Evolutionary conservation across 2,797 vertebrate genomes (phyloP).

Genomic region (Falco berigora): DNA sequence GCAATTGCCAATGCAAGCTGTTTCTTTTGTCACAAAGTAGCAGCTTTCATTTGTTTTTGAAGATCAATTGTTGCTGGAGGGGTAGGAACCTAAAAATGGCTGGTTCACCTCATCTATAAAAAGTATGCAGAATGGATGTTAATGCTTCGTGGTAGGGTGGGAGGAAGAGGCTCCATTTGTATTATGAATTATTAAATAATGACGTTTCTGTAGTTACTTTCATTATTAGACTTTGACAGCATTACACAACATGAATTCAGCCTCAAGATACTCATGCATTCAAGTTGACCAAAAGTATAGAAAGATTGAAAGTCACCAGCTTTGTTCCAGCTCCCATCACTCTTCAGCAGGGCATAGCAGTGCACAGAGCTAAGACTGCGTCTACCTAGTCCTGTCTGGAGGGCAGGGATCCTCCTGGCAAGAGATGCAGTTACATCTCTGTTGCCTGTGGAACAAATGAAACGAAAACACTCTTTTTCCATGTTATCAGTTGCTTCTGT

Average conservation of each 20-base stretch:
- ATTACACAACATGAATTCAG: background rate
- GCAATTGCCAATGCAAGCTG: background rate
- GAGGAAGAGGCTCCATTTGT: background rate
- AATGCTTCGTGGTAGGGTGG: background rate
- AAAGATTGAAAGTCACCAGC: background rate
- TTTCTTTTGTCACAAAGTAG: background rate
- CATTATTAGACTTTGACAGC: background rate
- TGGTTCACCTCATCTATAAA: background rate
- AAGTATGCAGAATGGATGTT: background rate
- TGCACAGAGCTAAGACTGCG: background rate
- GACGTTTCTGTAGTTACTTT: background rate
- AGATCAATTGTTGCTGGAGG: background rate
- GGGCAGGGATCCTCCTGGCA: background rate
- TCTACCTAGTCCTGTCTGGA: background rate
- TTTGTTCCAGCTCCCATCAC: background rate
- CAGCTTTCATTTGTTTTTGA: background rate
- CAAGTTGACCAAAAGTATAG: background rate
- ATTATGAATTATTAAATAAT: background rate
- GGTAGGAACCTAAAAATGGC: background rate
- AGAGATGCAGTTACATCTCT: background rate
- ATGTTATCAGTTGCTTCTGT: background rate
- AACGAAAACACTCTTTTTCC: background rate
- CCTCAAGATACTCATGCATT: background rate
- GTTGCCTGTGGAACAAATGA: background rate
- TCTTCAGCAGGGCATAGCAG: background rate